Conservation (phyloP, 2,113 vertebrate genomes). For the Uria aalge region DNA sequence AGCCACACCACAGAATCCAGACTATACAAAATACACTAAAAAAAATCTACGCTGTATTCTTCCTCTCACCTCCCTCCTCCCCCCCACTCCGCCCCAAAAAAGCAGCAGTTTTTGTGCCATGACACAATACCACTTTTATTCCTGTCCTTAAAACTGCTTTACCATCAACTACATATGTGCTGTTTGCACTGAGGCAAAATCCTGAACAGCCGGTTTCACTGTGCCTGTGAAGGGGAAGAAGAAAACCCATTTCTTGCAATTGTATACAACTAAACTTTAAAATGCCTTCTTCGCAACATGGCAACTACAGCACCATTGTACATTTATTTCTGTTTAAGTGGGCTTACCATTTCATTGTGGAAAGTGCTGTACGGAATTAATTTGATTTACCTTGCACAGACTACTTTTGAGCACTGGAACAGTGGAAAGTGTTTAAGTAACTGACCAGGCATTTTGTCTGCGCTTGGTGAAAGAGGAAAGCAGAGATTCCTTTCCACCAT, state of each 20-base stretch:
- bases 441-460: neutral
- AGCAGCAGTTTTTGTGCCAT: neutral
- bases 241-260: neutral
- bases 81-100: too few relatives aligned
- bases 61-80: neutral
- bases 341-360: neutral
- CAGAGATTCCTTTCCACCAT: conserved; percentile 12
- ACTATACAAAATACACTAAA: neutral
- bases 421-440: conserved; percentile 11
- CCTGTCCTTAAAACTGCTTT: neutral
- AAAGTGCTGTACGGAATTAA: neutral
- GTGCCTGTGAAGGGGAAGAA: neutral
- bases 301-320: neutral
- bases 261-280: neutral
- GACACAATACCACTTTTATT: neutral
- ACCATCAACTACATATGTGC: neutral
- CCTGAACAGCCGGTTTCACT: neutral
- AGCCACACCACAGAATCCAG: neutral
- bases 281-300: neutral
- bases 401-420: neutral
- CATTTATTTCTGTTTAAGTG: neutral
- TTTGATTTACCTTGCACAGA: conserved; percentile 3
- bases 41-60: neutral
- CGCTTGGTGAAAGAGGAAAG: neutral
- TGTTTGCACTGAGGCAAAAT: neutral